phyloP scores from a whole-genome alignment of 1,140 invertebrate genomes.

The Drosophila triauraria region DNA sequence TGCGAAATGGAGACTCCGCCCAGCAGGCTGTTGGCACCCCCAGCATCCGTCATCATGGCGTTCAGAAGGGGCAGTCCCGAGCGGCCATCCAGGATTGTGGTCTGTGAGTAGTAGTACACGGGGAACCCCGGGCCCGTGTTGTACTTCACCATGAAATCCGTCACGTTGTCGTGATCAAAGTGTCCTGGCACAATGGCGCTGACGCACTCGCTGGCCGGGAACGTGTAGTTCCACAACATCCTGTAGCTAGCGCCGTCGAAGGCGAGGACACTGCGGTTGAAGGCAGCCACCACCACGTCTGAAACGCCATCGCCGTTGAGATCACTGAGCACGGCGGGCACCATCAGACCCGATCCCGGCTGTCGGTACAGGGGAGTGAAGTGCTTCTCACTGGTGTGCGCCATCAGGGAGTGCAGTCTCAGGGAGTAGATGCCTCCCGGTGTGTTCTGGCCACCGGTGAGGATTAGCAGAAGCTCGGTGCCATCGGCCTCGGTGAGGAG shows the following conservation, averaged over 20 bases:
- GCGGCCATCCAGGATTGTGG: conserved; percentile 89
- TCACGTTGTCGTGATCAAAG: conserved; percentile 92
- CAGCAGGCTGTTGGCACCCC: conserved; percentile 87
- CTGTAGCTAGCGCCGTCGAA: conserved; percentile 89
- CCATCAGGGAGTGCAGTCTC: conserved; percentile 85
- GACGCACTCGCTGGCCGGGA: conserved; percentile 88
- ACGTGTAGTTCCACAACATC: conserved; percentile 90
- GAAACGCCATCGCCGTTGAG: conserved; percentile 90
- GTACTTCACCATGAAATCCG: conserved; percentile 93
- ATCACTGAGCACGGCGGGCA: conserved; percentile 91
- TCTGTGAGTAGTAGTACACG: conserved; percentile 91
- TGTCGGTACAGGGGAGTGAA: conserved; percentile 74
- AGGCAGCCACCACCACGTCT: conserved; percentile 91
- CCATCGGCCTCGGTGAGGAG: conserved; percentile 74
- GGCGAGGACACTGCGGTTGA: conserved; percentile 90
- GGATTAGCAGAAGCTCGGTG: conserved; percentile 86
- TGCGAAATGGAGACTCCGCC: conserved; percentile 83
- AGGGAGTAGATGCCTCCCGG: conserved; percentile 91
- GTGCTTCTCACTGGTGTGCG: conserved; percentile 81
- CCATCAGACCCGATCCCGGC: conserved; percentile 86
- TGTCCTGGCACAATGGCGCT: conserved; percentile 93
- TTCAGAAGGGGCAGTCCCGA: conserved; percentile 88
- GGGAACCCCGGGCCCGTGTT: conserved; percentile 91
- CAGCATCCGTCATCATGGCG: conserved; percentile 88
- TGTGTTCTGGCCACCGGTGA: conserved; percentile 91